Base-by-base conservation (phyloP, 2,113 vertebrate species). In the Pogona vitticeps region DNA sequence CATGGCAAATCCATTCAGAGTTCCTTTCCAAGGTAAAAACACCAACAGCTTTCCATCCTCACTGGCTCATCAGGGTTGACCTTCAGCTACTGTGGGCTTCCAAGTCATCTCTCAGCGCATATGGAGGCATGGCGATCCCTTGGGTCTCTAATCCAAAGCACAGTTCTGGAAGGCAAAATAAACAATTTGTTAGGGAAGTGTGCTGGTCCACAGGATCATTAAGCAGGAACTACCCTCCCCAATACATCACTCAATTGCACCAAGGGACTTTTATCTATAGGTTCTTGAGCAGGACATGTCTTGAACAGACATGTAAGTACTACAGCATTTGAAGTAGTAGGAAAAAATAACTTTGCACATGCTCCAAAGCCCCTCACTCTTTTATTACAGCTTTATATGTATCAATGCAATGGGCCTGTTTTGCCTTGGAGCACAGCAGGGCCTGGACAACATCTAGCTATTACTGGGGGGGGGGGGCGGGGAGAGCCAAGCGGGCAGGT, bases 1-100 rank as follows among this genome's bases (percentile, higher is more conserved):
- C 99, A 99, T 99, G 97, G 97, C 98, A 98, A 97, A 97, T 80
- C 95, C 97, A 95, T 93, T 80, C 81, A 94, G 96, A 95, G 97
- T 96, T 92, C 92, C 94, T 93, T 92, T 89, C 96, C 90, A 42
- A 42, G 95, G 96, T 91, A 93, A 89, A 95, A 97, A 96, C 92
- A 87, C 92, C 58, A 90, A 89, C 90, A 15, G 88, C 0, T 0
- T 59, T 1, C 85, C 89, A 92, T 92, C 78, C 71, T 94, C 96
- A 94, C 90, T 93, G 93, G 83, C 92, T 94, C 94, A 91, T 91
- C 0, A 0, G 89, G 91, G 31, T 0, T 26, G 87, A 70, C 77
- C 79, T 88, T 87, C 1, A 0, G 36, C 4, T 0, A 90, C 82
- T 2, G 14, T 67, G 33, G 38, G 88, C 73, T 63, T 88, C 2